phyloP scores from a whole-genome alignment of 2,888 invertebrate genomes.

The Abrostola triplasia region DNA sequence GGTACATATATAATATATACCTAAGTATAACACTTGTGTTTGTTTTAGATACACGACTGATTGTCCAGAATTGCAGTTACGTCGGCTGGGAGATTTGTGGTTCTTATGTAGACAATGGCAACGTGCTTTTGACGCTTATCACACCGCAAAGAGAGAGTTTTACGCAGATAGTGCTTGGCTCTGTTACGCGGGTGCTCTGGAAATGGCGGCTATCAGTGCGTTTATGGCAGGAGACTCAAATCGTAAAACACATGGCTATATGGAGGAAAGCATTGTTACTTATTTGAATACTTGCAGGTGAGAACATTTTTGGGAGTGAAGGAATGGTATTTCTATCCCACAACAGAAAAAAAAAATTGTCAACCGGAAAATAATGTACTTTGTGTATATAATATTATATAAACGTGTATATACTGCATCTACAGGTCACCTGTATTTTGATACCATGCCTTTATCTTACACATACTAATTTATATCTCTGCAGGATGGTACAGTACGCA shows the following conservation, averaged over 20 bases:
- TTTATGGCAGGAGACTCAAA: constrained; percentile 95
- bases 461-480: constrained; percentile 22
- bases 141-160: constrained; percentile 99
- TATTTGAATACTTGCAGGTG: constrained; percentile 97
- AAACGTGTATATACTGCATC: too few relatives aligned
- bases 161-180: constrained; percentile 99
- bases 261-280: constrained; percentile 97
- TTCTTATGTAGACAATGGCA: constrained; percentile 98
- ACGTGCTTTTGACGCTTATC: constrained; percentile 97
- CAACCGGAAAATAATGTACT: too few relatives aligned
- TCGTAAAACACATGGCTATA: constrained; percentile 94
- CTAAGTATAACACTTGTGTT: neutral
- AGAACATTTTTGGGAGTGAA: constrained; percentile 4
- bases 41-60: constrained; percentile 93
- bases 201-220: constrained; percentile 98
- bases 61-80: constrained; percentile 96
- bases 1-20: too few relatives aligned
- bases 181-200: constrained; percentile 98
- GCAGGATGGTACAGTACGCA: constrained; percentile 96
- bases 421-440: too few relatives aligned
- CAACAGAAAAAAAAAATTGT: too few relatives aligned
- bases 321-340: too few relatives aligned
- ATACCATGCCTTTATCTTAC: too few relatives aligned
- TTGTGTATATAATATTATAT: too few relatives aligned
- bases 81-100: constrained; percentile 97